Evolutionary conservation across 2,888 invertebrate species (phyloP), one percentile per base, ranked within the genome.

Genomic region (Timema podura): DNA sequence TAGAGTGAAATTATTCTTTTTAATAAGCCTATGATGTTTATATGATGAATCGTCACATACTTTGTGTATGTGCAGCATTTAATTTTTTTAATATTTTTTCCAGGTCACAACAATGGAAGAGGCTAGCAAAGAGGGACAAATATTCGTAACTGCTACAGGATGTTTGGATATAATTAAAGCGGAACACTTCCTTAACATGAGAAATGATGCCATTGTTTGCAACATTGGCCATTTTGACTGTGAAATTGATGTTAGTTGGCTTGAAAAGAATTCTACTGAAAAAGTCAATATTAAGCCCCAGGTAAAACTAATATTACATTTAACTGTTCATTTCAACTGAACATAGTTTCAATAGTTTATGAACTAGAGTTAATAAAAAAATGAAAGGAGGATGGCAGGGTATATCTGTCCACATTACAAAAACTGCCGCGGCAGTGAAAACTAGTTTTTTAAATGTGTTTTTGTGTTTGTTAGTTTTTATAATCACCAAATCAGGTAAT

Each of bases 211-310:
- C 57, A 97, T 99, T 79, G 94, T 99, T 69, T 98, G 98, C 81
- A 99, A 99, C 81, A 98, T 99, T 80, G 98, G 99, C 7, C 99
- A 99, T 82, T 99, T 99, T 81, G 98, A 99, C 81, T 95, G 95
- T 81, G 99, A 99, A 85, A 92, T 99, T 76, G 93, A 99, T 82
- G 95, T 98, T 13, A 87, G 90, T 61, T 99, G 98, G 97, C 84
- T 99, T 70, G 94, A 96, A 70, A 90, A 91, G 69, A 97, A 98
- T 84, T 90, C 93, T 68, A 86, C 84, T 68, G 88, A 90, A 76
- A 97, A 97, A 84, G 88, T 92, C 30, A 95, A 94, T 79, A 92
- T 99, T 73, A 98, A 99, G 82, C 96, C 97, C 6, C 99, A 99
- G 86, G 97, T 96, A 72, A 71, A 70, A 54, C 48, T 68, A n/a